Percentiles rank a stretch among this genome's conserved stretches.
These are phyloP conservation scores for Graphium colonna DNA, from an alignment of 2,888 invertebrate genomes.

Conservation along the genomic window DNA sequence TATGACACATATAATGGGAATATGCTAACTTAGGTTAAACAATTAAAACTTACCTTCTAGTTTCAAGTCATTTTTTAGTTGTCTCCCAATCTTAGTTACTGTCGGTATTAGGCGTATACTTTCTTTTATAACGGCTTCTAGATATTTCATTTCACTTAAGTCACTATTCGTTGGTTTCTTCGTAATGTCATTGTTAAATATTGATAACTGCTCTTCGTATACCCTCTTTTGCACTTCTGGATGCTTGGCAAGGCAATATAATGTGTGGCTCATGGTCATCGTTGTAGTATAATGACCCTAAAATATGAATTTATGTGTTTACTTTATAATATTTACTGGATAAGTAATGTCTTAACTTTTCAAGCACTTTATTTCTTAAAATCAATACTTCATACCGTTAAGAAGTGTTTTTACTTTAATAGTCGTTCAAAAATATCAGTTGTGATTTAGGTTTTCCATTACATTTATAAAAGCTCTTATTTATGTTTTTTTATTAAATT, in stretches of 20 bases:
- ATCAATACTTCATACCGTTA: no score
- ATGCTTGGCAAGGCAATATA: slow-evolving; percentile 37
- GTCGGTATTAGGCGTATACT: slow-evolving; percentile 40
- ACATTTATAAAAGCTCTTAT: no score
- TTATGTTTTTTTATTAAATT: no score
- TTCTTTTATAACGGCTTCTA: slow-evolving; percentile 43
- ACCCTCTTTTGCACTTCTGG: slow-evolving; percentile 38
- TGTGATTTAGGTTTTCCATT: no score
- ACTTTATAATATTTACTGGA: no score
- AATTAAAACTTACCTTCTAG: slow-evolving; percentile 38
- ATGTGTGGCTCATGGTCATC: slow-evolving; percentile 38
- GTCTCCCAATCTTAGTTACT: slow-evolving; percentile 40
- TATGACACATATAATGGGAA: no score
- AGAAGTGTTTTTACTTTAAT: not conserved
- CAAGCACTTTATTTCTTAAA: no score
- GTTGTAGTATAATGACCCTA: slow-evolving; percentile 44
- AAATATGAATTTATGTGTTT: slow-evolving; percentile 2
- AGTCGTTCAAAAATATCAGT: no score
- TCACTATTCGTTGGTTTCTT: slow-evolving; percentile 36
- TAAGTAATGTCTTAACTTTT: no score
- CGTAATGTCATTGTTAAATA: slow-evolving; percentile 33
- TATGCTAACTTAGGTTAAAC: no score
- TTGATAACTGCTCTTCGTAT: slow-evolving; percentile 36
- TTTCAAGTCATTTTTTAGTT: slow-evolving; percentile 36
- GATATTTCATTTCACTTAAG: slow-evolving; percentile 42